Evolutionary conservation across 2,113 vertebrate genomes (phyloP).

Genomic region (Leptocoma aspasia): DNA sequence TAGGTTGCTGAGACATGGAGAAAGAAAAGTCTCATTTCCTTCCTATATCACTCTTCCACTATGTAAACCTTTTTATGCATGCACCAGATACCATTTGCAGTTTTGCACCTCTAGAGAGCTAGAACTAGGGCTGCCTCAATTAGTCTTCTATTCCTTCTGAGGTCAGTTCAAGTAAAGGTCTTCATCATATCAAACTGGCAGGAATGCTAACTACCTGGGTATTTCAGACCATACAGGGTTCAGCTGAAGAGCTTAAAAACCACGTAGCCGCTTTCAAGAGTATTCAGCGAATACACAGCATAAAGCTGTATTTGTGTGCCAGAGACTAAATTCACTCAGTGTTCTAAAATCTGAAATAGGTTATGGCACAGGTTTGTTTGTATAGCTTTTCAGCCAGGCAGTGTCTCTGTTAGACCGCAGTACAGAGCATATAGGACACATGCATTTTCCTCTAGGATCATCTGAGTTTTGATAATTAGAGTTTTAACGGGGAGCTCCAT

Average conservation of each 20-base stretch:
- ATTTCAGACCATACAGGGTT: background rate
- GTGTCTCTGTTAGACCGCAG: background rate
- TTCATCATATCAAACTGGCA: constrained; percentile 52
- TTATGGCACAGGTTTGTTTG: background rate
- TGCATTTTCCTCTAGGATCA: background rate
- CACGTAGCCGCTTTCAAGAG: background rate
- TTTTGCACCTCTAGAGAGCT: constrained; percentile 22
- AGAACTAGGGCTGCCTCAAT: constrained; percentile 18
- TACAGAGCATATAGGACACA: background rate
- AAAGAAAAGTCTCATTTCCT: background rate
- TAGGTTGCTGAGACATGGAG: background rate
- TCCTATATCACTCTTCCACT: background rate
- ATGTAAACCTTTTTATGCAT: constrained; percentile 42
- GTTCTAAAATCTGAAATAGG: background rate
- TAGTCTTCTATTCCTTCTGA: constrained; percentile 48
- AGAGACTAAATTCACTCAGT: background rate
- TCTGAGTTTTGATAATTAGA: background rate
- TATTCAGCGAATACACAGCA: background rate
- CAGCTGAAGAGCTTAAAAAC: constrained; percentile 9
- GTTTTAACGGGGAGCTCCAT: background rate
- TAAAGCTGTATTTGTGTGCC: background rate
- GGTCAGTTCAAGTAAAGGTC: constrained; percentile 45
- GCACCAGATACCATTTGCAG: constrained; percentile 22
- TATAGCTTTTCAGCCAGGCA: background rate
- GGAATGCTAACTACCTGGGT: constrained; percentile 36